Evolutionary conservation across 2,797 vertebrate genomes (phyloP), one percentile per base, ranked within the genome.

Genomic region (Anguilla pacifica): DNA sequence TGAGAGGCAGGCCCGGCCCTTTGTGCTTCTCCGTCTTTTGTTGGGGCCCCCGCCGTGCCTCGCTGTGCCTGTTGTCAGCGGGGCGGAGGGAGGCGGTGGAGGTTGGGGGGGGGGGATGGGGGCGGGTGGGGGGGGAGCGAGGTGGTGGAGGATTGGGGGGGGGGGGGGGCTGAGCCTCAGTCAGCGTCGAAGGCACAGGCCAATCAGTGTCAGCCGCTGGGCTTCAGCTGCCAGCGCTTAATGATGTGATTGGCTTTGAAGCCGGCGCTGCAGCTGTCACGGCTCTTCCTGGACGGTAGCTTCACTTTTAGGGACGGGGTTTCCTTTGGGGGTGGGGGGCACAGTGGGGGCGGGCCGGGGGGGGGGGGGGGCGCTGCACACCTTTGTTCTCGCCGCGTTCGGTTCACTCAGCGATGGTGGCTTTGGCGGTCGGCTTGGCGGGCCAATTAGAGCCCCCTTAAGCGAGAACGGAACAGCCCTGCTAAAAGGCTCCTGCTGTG

Each of bases 171-270:
- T 25, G 35, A 46, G 83, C 1, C 61, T 85, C 83, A 83, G 22
- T 43, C 67, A 74, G 55, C 87, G 84, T 89, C 90, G 90, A 81
- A 85, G 55, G 85, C 25, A 64, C 51, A 86, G 90, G 91, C 89
- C 92, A 90, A 93, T 94, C 85, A 57, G 92, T 92, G 90, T 91
- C 89, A 87, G 51, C 85, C 87, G 89, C 90, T 92, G 92, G 35
- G 89, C 93, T 92, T 94, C 92, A 93, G 90, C 91, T 88, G 91
- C 91, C 90, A 82, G 86, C 94, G 94, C 93, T 94, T 95, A 95
- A 95, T 93, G 94, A 94, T 93, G 92, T 91, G 87, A 92, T 87
- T 17, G 81, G 88, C 93, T 91, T 93, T 92, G 93, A 92, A 93
- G 91, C 84, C 88, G 87, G 90, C 35, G 31, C 72, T 4, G 13